Evolutionary conservation across 2,888 invertebrate genomes (phyloP).

Genomic region (Digitonthophagus gazella): DNA sequence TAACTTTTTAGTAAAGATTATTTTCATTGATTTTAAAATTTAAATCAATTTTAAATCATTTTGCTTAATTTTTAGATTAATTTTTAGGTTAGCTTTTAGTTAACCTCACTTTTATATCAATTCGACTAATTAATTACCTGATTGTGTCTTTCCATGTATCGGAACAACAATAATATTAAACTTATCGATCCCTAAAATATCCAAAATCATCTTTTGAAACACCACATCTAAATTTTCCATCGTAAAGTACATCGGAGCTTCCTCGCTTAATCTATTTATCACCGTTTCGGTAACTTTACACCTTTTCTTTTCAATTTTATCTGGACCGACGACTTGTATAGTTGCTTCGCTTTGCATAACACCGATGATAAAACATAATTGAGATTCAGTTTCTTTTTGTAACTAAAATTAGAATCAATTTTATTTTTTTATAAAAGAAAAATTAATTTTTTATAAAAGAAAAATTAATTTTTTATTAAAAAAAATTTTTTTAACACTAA

Average conservation of each 20-base stretch:
- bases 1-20: too few species aligned
- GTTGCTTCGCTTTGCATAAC: conserved; percentile 59
- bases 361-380: conserved; percentile 56
- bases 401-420: conserved; percentile 40
- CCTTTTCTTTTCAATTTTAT: conserved; percentile 53
- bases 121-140: conserved; percentile 5
- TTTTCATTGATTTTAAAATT: too few species aligned
- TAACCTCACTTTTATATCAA: too few species aligned
- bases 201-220: conserved; percentile 37
- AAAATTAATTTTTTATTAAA: background rate
- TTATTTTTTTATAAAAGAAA: background rate
- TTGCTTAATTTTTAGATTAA: too few species aligned
- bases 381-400: conserved; percentile 54
- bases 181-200: conserved; percentile 33
- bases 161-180: conserved; percentile 20
- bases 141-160: conserved; percentile 14
- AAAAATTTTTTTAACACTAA: conserved; percentile 8
- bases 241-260: conserved; percentile 44
- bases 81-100: too few species aligned
- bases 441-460: background rate
- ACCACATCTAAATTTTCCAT: conserved; percentile 36
- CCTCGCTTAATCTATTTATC: conserved; percentile 45
- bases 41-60: too few species aligned
- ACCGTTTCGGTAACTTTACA: conserved; percentile 45
- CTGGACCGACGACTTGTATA: conserved; percentile 59